These are phyloP conservation scores for Boloria euphrosyne DNA, from an alignment of 2,888 invertebrate species.

Conservation along the genomic window DNA sequence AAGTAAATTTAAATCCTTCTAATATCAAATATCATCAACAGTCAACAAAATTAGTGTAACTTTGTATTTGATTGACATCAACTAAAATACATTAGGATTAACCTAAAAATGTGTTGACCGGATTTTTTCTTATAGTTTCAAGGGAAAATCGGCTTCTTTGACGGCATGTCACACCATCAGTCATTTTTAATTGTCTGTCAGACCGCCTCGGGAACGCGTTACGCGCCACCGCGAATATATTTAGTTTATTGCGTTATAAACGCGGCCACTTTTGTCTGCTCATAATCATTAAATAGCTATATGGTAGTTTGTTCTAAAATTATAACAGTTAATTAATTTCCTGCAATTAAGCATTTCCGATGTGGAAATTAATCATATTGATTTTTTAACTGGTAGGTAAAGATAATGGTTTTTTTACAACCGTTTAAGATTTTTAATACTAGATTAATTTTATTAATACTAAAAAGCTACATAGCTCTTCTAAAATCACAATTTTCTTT, in stretches of 20 bases:
- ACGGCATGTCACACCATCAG: constrained; percentile 69
- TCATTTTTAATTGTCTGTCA: constrained; percentile 82
- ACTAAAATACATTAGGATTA: constrained; percentile 55
- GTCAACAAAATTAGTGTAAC: constrained; percentile 37
- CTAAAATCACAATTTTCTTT: no score
- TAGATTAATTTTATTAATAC: no score
- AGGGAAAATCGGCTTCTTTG: constrained; percentile 58
- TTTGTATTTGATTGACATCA: constrained; percentile 56
- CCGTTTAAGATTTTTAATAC: no score
- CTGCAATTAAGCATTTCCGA: constrained; percentile 3
- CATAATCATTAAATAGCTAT: constrained; percentile 53
- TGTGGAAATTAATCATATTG: not conserved
- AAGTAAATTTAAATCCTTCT: constrained; percentile 19
- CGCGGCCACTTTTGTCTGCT: constrained; percentile 41
- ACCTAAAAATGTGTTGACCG: constrained; percentile 65
- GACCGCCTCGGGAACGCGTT: constrained; percentile 55
- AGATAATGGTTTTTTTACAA: no score
- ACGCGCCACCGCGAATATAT: constrained; percentile 72
- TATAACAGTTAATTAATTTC: constrained; percentile 6
- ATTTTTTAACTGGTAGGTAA: not conserved
- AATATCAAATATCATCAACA: constrained; percentile 13
- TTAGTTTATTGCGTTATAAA: constrained; percentile 79
- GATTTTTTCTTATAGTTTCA: constrained; percentile 53
- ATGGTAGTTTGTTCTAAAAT: constrained; percentile 9
- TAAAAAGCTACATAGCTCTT: no score